Conservation (phyloP, 2,888 invertebrate genomes). For the Polydesmus complanatus region DNA sequence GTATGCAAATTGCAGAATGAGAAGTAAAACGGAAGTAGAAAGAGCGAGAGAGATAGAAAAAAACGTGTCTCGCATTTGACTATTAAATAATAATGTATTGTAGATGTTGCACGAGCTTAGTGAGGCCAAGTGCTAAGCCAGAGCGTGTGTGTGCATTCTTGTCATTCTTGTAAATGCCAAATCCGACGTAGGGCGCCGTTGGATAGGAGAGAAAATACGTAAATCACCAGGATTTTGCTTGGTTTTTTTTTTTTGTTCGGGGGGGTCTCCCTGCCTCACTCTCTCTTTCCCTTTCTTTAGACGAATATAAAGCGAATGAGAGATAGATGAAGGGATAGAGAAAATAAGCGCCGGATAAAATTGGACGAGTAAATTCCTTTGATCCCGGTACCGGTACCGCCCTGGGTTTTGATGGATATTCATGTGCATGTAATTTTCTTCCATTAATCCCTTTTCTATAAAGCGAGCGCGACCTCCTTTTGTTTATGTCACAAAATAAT, state of each 20-base stretch:
- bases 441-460: neutral
- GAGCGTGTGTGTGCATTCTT: neutral
- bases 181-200: neutral
- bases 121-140: neutral
- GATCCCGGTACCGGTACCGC: neutral
- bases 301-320: too few species aligned
- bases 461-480: neutral
- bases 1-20: too few species aligned
- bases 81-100: neutral
- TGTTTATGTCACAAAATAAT: neutral
- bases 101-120: too few species aligned
- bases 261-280: too few species aligned
- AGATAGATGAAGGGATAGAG: too few species aligned
- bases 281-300: too few species aligned
- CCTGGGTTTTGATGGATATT: neutral
- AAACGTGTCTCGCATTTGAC: neutral
- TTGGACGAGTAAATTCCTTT: neutral
- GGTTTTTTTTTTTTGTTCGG: neutral
- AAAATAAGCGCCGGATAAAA: neutral
- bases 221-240: neutral
- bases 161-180: neutral
- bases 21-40: too few species aligned
- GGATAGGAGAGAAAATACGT: neutral
- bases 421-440: neutral
- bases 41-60: too few species aligned